Evolutionary conservation across 2,888 invertebrate genomes (phyloP).

Genomic region (Cephus runcator): DNA sequence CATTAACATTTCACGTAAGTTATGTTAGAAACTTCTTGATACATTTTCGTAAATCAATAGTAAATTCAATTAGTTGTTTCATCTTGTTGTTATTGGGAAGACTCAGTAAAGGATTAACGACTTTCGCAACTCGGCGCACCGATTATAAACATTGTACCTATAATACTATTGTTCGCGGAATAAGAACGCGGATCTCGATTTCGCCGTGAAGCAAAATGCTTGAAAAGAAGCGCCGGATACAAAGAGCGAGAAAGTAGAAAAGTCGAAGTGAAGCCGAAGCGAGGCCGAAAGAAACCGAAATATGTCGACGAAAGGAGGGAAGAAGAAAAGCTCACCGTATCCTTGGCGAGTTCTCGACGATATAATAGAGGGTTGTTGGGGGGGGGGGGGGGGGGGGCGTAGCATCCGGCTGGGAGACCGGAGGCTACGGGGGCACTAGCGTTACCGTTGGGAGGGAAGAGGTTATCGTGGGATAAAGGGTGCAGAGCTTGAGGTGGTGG

Average conservation of each 20-base stretch:
- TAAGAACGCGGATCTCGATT: neutral
- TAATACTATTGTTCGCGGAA: neutral
- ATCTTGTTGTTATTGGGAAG: neutral
- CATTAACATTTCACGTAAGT: no score
- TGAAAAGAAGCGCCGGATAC: neutral
- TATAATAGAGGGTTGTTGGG: neutral
- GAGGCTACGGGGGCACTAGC: neutral
- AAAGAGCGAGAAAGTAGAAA: neutral
- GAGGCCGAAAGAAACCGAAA: neutral
- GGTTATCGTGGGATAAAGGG: neutral
- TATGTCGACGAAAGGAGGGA: neutral
- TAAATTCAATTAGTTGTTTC: neutral
- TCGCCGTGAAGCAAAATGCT: neutral
- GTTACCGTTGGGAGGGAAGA: neutral
- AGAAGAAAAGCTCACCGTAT: neutral
- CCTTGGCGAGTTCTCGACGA: neutral
- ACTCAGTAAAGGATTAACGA: neutral
- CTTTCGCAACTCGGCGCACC: neutral
- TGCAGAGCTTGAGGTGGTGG: neutral
- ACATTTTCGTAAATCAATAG: neutral
- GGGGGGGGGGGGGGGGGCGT: no score
- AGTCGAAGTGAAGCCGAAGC: neutral
- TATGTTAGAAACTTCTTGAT: neutral
- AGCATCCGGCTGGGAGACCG: neutral
- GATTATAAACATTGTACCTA: neutral